Base-by-base conservation (phyloP, 1,140 invertebrate species). In the Drosophila sturtevanti region DNA sequence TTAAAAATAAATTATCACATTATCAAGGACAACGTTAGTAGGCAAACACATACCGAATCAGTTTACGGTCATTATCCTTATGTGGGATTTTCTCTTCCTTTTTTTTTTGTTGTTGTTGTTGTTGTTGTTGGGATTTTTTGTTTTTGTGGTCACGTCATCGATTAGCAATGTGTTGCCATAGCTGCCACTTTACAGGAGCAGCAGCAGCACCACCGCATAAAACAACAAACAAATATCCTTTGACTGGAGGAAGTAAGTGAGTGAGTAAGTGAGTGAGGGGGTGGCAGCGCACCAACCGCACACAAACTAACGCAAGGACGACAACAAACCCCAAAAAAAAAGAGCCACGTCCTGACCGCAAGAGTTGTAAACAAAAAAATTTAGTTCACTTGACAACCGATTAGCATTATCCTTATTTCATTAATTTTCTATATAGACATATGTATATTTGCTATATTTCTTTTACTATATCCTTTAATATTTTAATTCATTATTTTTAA, bases 31-130 rank as follows among this genome's bases (percentile, higher is more conserved):
- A 48, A 48, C 41, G 41, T 44, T 18, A 44, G 41, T 5, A 18
- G 14, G 41, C 41, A 44, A 55, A 59, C 24, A 73, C 72, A 14
- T 76, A 89, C 89, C 76, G 65, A 63, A 78, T 70, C 74, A 69
- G 71, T 86, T 84, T 81, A 75, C 68, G 89, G 85, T 81, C 89
- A 89, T 91, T 91, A 91, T 91, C 81, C 89, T 87, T 87, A 74
- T 82, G 69, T 89, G 52, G 68, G 68, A 51, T 51, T 38, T 35
- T 16, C 4, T 34, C 22, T 14, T 9, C 56, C 11, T 41, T 21
- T 41, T 41, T 11, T 54, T 63, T 12, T 48, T 27, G 41, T 55
- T 34, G n/a, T n/a, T n/a, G 22, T 37, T 14, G 11, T 71, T 72
- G 14, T 38, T 22, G n/a, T n/a, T n/a, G n/a, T n/a, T n/a, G n/a